Evolutionary conservation across 2,113 vertebrate genomes (phyloP).

Genomic region (Pelmatolapia mariae): DNA sequence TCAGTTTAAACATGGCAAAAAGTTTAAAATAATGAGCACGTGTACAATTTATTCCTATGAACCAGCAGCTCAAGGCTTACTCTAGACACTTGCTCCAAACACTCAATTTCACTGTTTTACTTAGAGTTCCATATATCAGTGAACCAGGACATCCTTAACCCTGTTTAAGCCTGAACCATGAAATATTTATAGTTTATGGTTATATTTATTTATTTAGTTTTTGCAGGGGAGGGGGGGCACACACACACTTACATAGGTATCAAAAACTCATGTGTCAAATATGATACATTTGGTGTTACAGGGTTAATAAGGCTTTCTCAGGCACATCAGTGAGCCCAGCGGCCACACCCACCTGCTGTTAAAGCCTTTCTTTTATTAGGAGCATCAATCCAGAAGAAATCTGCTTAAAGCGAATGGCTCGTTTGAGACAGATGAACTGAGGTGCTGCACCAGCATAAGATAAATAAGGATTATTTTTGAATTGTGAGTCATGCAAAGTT

Average conservation of each 20-base stretch:
- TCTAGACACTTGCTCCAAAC: too few species aligned
- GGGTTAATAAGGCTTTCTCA: neutral
- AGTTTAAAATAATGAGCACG: neutral
- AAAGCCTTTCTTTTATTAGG: neutral
- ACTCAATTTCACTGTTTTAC: too few species aligned
- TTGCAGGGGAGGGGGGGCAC: accelerated
- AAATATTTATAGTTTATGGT: neutral
- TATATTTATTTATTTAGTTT: neutral
- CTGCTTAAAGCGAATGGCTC: neutral
- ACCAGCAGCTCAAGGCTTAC: too few species aligned
- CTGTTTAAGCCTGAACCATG: too few species aligned
- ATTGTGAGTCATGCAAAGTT: neutral
- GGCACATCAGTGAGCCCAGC: neutral
- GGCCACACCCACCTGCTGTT: neutral
- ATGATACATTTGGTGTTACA: neutral
- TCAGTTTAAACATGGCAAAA: neutral
- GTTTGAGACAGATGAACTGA: neutral
- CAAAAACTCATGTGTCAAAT: neutral
- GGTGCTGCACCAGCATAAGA: neutral
- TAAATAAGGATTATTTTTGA: neutral
- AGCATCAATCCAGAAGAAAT: neutral
- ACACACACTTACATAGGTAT: neutral
- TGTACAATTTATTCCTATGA: too few species aligned
- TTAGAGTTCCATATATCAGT: too few species aligned
- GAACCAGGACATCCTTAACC: too few species aligned